Conservation (phyloP, 2,113 vertebrate species). For the Sprattus sprattus region DNA sequence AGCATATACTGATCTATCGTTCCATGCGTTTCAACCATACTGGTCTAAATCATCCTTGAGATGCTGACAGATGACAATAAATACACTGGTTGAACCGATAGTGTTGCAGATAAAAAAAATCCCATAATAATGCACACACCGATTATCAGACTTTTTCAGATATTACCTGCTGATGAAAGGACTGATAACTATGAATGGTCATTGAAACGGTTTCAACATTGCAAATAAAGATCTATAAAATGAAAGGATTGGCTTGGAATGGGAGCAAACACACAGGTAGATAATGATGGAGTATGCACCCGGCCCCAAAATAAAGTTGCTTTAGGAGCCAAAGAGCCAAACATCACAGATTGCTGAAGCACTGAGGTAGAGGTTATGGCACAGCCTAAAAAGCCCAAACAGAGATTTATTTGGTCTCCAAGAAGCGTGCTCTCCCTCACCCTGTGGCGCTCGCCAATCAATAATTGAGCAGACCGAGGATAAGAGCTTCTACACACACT, state of each 20-base stretch:
- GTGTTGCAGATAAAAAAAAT: no score
- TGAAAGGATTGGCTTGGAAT: neutral
- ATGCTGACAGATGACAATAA: neutral
- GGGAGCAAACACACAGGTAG: neutral
- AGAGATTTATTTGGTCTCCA: constrained; percentile 62
- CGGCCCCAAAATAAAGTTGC: constrained; percentile 3
- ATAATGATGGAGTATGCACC: constrained; percentile 1
- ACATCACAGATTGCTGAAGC: constrained; percentile 1
- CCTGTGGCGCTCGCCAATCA: constrained; percentile 62
- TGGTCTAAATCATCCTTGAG: neutral
- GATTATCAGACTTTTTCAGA: neutral
- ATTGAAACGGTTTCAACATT: neutral
- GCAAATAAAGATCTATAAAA: neutral
- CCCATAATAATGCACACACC: neutral
- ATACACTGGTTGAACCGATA: neutral
- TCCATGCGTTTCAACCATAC: neutral
- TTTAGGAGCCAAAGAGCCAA: constrained; percentile 8
- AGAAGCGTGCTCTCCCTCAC: constrained; percentile 50
- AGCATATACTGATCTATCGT: neutral
- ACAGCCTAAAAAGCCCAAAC: constrained; percentile 54
- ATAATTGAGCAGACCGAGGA: constrained; percentile 68
- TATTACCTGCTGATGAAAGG: neutral
- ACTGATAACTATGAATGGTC: neutral
- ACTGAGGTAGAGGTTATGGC: constrained; percentile 43
- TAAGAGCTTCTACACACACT: constrained; percentile 59